Evolutionary conservation across 2,797 vertebrate genomes (phyloP).

Genomic region (Iguana delicatissima): DNA sequence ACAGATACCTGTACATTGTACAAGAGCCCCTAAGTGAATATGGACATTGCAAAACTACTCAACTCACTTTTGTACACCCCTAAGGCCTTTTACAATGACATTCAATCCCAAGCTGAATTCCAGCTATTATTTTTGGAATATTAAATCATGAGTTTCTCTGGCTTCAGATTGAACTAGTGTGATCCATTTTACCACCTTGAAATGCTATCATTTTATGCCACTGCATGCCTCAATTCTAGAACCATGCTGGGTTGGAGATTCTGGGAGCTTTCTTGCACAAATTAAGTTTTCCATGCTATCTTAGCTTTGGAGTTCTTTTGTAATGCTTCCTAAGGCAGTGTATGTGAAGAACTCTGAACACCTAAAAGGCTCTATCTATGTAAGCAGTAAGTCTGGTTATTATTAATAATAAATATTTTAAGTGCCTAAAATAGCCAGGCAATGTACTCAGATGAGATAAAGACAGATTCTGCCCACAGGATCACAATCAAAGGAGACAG

Average conservation of each 20-base stretch:
- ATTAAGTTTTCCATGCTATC: no score
- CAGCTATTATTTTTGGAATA: no score
- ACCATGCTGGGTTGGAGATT: no score
- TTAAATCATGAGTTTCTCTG: not conserved
- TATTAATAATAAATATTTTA: conserved; percentile 38
- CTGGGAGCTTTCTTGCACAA: no score
- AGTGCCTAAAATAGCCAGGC: conserved; percentile 4
- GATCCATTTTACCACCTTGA: not conserved
- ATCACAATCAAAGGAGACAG: not conserved
- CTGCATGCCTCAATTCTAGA: no score
- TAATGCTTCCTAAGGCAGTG: not conserved
- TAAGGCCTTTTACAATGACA: no score
- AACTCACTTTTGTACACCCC: no score
- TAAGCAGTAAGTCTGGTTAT: not conserved
- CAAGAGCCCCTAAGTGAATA: no score
- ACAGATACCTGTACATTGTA: no score
- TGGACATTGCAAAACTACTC: no score
- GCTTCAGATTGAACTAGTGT: not conserved
- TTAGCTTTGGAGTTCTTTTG: not conserved
- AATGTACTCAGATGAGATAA: not conserved
- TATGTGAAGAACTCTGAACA: not conserved
- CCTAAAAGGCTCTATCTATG: not conserved
- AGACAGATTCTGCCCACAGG: not conserved
- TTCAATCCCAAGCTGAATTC: no score
- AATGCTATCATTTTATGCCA: not conserved